Evolutionary conservation across 1,140 invertebrate genomes (phyloP).

Genomic region (Doryteuthis pealeii): DNA sequence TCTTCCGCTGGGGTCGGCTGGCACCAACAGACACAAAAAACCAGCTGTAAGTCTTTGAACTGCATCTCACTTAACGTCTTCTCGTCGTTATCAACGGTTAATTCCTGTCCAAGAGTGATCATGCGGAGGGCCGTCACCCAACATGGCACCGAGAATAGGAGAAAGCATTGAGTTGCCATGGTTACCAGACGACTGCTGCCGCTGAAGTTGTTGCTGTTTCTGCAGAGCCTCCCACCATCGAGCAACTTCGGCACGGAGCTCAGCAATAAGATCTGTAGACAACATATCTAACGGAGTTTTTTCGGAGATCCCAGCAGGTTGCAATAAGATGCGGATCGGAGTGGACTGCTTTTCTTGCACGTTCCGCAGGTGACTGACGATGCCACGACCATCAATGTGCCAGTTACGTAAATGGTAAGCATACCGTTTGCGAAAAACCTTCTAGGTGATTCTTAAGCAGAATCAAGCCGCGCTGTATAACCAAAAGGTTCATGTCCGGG

Average conservation of each 20-base stretch:
- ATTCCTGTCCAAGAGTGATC: constrained; percentile 90
- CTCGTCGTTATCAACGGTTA: constrained; percentile 91
- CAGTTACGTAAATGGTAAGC: constrained; percentile 56
- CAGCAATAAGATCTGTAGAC: constrained; percentile 81
- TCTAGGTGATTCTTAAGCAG: constrained; percentile 89
- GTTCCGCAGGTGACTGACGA: constrained; percentile 70
- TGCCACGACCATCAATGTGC: constrained; percentile 78
- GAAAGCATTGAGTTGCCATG: constrained; percentile 46
- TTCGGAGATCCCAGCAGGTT: constrained; percentile 78
- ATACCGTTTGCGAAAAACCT: constrained; percentile 78
- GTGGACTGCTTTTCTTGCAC: constrained; percentile 64
- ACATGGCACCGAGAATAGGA: constrained; percentile 58
- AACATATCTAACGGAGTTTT: constrained; percentile 65
- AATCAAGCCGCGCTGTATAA: constrained; percentile 85
- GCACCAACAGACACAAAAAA: constrained; percentile 85
- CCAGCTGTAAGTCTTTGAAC: constrained; percentile 83
- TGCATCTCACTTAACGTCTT: constrained; percentile 85
- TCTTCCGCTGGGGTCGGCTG: constrained; percentile 71
- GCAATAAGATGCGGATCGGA: constrained; percentile 75
- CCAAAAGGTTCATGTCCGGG: constrained; percentile 79
- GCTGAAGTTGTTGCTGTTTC: constrained; percentile 48
- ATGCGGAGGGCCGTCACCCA: constrained; percentile 83
- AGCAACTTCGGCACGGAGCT: constrained; percentile 88
- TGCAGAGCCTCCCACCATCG: constrained; percentile 81
- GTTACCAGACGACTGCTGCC: constrained; percentile 37